phyloP scores from a whole-genome alignment of 2,113 vertebrate species.

The Bubo scandiacus region DNA sequence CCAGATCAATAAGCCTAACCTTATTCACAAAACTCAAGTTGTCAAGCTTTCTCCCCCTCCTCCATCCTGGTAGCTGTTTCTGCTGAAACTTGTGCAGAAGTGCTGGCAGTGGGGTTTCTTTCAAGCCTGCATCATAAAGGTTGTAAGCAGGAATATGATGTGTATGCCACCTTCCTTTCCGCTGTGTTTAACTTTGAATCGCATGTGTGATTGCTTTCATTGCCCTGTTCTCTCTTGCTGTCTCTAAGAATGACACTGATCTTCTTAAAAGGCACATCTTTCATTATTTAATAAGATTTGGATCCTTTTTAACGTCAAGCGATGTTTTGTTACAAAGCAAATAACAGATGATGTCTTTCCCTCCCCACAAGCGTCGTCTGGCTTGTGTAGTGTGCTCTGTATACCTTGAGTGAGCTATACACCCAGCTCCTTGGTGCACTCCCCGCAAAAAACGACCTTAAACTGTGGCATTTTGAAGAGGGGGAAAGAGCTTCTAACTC shows the following conservation, averaged over 20 bases:
- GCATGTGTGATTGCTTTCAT: background rate
- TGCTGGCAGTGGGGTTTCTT: conserved; percentile 3
- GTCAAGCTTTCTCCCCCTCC: background rate
- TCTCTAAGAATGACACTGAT: background rate
- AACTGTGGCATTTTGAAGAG: background rate
- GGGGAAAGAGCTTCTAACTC: background rate
- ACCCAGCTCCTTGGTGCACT: background rate
- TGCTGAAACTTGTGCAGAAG: conserved; percentile 23
- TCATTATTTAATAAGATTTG: background rate
- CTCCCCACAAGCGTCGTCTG: rapidly evolving
- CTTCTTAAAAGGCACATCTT: background rate
- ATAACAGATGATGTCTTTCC: background rate
- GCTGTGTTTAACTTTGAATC: background rate
- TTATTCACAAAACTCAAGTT: background rate
- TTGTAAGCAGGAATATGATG: background rate
- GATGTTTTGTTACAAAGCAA: background rate
- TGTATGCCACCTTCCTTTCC: background rate
- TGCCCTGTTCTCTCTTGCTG: conserved; percentile 28
- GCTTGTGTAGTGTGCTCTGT: background rate
- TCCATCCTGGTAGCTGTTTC: background rate
- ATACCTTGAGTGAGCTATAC: background rate
- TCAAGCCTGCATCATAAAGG: background rate
- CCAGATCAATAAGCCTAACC: background rate
- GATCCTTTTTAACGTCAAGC: background rate
- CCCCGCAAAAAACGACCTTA: background rate